phyloP scores from a whole-genome alignment of 2,113 vertebrate genomes.

The Porphyrio hochstetteri region DNA sequence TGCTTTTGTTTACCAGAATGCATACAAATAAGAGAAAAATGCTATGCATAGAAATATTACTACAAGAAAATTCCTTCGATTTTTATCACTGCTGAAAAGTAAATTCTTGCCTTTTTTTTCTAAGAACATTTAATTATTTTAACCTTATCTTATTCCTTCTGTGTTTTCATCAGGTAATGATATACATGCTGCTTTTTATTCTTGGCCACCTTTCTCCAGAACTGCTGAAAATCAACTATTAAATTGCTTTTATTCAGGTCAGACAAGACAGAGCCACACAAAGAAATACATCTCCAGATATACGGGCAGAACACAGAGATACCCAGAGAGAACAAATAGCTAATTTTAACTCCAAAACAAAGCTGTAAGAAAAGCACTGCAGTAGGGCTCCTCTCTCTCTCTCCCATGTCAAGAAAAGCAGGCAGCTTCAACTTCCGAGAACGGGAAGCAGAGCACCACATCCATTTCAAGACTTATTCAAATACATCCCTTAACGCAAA shows the following conservation, averaged over 20 bases:
- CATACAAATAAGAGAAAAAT: background rate
- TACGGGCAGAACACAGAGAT: background rate
- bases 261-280: background rate
- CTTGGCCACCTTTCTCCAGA: background rate
- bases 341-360: slow-evolving; percentile 40
- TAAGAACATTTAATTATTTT: background rate
- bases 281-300: slow-evolving; percentile 20
- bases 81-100: background rate
- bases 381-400: background rate
- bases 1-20: background rate
- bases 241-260: background rate
- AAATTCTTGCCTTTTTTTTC: fast-evolving
- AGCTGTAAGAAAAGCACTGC: background rate
- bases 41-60: background rate
- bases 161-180: background rate
- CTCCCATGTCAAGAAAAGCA: background rate
- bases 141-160: background rate
- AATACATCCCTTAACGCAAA: background rate
- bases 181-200: background rate
- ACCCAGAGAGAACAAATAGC: slow-evolving; percentile 4
- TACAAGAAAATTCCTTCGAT: background rate
- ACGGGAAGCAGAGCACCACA: background rate
- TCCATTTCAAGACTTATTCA: slow-evolving; percentile 5
- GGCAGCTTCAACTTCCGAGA: background rate
- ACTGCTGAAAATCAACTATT: background rate